Percentiles rank a stretch among this genome's conserved stretches.
These are phyloP conservation scores for Ceratoteleas bidentatus DNA, from an alignment of 1,140 invertebrate species.

Conservation along the genomic window DNA sequence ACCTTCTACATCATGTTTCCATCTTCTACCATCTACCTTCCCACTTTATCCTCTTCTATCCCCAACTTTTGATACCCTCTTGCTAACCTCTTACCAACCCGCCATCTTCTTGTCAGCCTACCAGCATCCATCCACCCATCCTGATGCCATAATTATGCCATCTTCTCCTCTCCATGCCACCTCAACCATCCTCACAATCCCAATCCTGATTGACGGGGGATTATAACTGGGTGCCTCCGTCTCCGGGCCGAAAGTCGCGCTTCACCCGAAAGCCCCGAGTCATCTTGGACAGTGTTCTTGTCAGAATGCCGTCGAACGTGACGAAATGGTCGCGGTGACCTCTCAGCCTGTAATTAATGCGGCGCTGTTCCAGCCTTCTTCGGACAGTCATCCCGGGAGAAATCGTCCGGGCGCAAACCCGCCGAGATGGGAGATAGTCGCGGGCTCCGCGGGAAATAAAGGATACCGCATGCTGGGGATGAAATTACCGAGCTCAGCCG, in stretches of 20 bases:
- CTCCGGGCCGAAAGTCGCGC: constrained; percentile 31
- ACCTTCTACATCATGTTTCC: too few species aligned
- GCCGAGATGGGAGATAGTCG: constrained; percentile 26
- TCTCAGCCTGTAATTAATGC: constrained; percentile 37
- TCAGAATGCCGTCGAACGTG: constrained; percentile 36
- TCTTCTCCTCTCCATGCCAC: too few species aligned
- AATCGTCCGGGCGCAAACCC: constrained; percentile 27
- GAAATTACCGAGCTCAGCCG: constrained; percentile 76
- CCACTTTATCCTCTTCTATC: too few species aligned
- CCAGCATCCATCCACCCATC: too few species aligned
- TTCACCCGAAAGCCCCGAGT: constrained; percentile 34
- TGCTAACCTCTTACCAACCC: too few species aligned
- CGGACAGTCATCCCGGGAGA: constrained; percentile 34
- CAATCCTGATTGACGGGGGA: constrained; percentile 80
- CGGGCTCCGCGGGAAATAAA: constrained; percentile 49
- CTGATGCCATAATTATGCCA: too few species aligned
- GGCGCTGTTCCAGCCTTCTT: constrained; percentile 17
- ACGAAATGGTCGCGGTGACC: constrained; percentile 31
- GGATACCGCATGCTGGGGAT: constrained; percentile 72
- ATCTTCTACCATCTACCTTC: too few species aligned
- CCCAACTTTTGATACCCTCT: too few species aligned
- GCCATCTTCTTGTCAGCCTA: too few species aligned
- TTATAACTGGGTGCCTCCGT: constrained; percentile 78
- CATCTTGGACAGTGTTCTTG: constrained; percentile 52
- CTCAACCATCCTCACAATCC: constrained; percentile 58